Evolutionary conservation across 2,797 vertebrate genomes (phyloP), one percentile per base, ranked within the genome.

Genomic region (Falco berigora): DNA sequence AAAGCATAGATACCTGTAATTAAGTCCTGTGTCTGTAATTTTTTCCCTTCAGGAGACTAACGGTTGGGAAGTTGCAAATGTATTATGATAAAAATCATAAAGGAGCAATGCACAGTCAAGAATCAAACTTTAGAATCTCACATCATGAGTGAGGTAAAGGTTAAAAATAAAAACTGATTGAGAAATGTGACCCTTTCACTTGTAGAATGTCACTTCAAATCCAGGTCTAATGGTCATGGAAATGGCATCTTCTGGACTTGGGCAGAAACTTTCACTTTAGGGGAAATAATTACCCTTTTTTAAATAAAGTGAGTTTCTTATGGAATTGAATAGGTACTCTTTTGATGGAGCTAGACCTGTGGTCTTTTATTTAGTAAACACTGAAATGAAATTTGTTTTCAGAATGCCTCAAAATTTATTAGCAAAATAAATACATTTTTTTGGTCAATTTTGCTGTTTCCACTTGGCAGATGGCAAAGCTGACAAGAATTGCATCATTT

Each of bases 61-160:
- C 2, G 5, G 24, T 53, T 61, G 55, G 42, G 80, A 66, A 53
- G 58, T 74, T 90, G 42, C 14, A 69, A 86, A 90, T 14, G 22
- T 56, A 46, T 71, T 56, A 85, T 20, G 32, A 82, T n/a, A 82
- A 94, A 92, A 61, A 38, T 58, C 58, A 71, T 25, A 88, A 71
- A 22, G 23, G 78, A 90, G 55, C 25, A 61, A 89, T 12, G 32
- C 24, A 30, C 4, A 68, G 25, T 36, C 58, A 86, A 55, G 68
- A 71, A 79, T 8, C 25, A 86, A 75, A 74, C 12, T 84, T 34
- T 3, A 82, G 46, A 59, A 74, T 66, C 20, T 83, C 4, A 3
- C 19, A 66, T 38, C 23, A 15, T 38, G 28, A 58, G 10, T 40
- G 38, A 62, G 28, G 8, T 40, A 49, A n/a, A 52, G 68, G 88